Conservation (phyloP, 2,888 invertebrate species). For the Melipona beecheii region DNA sequence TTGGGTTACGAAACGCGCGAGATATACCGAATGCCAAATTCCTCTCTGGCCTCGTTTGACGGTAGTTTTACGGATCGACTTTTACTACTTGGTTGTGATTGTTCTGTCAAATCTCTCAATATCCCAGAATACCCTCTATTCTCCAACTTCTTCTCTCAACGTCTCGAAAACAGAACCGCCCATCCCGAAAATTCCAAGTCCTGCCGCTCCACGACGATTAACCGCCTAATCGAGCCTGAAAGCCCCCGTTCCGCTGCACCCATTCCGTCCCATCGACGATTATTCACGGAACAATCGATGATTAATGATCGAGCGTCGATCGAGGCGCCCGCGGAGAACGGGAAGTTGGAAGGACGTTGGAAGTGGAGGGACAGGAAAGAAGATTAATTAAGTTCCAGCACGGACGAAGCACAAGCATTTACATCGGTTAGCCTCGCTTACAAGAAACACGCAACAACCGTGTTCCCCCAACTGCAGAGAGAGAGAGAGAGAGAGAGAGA, state of each 20-base stretch:
- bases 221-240: conserved; percentile 16
- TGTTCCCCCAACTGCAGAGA: conserved; percentile 34
- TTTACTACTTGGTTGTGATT: too few species aligned
- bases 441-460: conserved; percentile 63
- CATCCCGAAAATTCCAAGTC: neutral
- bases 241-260: neutral
- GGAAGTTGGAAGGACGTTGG: neutral
- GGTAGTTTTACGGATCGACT: too few species aligned
- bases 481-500: conserved; percentile 9
- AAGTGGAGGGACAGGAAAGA: neutral
- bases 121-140: too few species aligned
- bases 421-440: conserved; percentile 53
- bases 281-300: conserved; percentile 52
- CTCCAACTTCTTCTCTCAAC: neutral
- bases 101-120: too few species aligned
- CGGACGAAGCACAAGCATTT: conserved; percentile 56
- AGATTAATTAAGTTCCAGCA: conserved; percentile 66
- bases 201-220: neutral
- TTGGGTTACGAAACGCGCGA: conserved; percentile 8
- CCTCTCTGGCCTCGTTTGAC: too few species aligned
- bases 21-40: neutral
- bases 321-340: neutral
- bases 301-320: conserved; percentile 47
- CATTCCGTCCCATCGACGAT: conserved; percentile 9
- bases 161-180: neutral